Base-by-base conservation (phyloP, 2,797 vertebrate species). In the Brachyrhaphis roseni region DNA sequence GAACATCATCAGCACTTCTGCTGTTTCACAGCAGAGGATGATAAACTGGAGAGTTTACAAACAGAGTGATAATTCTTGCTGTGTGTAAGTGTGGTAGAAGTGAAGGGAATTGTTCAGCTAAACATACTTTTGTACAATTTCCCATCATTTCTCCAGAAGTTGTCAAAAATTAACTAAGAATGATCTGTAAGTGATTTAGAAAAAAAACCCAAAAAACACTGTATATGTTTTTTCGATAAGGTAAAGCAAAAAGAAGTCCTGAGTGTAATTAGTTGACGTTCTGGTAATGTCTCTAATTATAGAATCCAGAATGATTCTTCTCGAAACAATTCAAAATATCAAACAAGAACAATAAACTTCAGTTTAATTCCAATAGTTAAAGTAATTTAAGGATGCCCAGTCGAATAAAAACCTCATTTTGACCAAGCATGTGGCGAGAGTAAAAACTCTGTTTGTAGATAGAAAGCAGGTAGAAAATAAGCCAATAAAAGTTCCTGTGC, bases 31-130 rank as follows among this genome's bases (percentile, higher is more conserved):
- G 7, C 8, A 20, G 4, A 11, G 13, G 68, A 18, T 20, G 3
- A 70, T 53, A 36, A 6, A n/a, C 72, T 4, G 75, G 23, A 39
- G 62, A 55, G 23, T 79, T 79, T 72, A 74, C 15, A n/a, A 16
- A 23, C 13, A 36, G 28, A 55, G 51, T n/a, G 28, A 11, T 34
- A 43, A 72, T n/a, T 43, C 51, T 53, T 18, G 5, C 55, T 73
- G 46, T 75, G 53, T 53, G 49, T 36, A 64, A 34, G 34, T 66
- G 62, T n/a, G 74, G 34, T 43, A 28, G 41, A 70, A 71, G 26
- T 7, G 26, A 46, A 8, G 43, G 13, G 1, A 72, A 28, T 15
- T 46, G 6, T n/a, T 70, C 39, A 70, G 39, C n/a, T n/a, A 11
- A 68, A 43, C 20, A 45, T 39, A n/a, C 0, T 41, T 6, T 45